A percentile compares a stretch with the other conserved stretches of the same genome.
Conservation (phyloP, 2,888 invertebrate genomes). For the Scaptomyza tumidula region DNA sequence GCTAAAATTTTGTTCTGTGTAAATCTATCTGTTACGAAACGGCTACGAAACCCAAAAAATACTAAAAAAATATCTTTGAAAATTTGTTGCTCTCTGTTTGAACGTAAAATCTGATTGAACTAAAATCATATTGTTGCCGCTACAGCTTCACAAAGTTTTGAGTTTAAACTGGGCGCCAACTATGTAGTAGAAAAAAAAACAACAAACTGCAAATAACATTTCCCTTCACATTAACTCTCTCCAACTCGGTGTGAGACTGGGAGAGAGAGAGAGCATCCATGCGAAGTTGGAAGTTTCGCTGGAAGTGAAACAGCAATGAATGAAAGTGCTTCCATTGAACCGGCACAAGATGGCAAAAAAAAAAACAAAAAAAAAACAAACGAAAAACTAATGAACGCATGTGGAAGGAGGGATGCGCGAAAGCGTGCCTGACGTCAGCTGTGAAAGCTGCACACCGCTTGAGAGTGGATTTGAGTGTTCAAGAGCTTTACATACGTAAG, state of each 20-base stretch:
- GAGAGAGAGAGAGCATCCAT: constrained; percentile 18
- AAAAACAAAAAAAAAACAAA: background rate
- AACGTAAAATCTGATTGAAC: constrained; percentile 1
- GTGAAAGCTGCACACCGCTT: background rate
- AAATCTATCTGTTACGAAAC: too few species aligned
- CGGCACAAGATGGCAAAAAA: constrained; percentile 17
- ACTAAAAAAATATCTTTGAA: background rate
- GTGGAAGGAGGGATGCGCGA: background rate
- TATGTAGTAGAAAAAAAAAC: background rate
- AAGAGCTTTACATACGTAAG: background rate
- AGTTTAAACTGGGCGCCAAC: constrained; percentile 30
- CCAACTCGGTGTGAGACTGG: background rate
- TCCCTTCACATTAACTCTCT: constrained; percentile 2
- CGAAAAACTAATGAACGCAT: constrained; percentile 6
- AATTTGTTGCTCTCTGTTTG: constrained; percentile 1
- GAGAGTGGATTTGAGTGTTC: background rate
- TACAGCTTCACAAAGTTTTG: background rate
- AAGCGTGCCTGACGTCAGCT: constrained; percentile 44
- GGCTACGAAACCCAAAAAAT: background rate
- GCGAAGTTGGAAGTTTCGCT: constrained; percentile 49
- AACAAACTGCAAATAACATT: constrained; percentile 4
- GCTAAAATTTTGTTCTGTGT: background rate
- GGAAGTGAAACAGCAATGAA: constrained; percentile 51
- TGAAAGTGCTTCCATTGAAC: constrained; percentile 48
- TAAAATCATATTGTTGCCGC: background rate